These are phyloP conservation scores for Percopsis transmontana DNA, from an alignment of 2,113 vertebrate species.

Conservation along the genomic window DNA sequence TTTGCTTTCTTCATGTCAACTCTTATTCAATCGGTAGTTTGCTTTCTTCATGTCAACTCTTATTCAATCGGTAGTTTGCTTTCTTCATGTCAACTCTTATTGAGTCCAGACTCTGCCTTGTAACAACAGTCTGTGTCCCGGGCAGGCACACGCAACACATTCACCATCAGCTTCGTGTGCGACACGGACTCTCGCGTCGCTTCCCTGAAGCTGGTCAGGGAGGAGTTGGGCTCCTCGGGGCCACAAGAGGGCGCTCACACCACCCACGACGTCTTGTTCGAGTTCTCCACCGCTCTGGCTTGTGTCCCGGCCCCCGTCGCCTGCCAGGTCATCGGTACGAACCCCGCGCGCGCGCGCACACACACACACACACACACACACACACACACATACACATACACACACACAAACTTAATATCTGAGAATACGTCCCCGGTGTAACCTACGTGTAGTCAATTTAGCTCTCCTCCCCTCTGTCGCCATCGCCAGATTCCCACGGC, in stretches of 20 bases:
- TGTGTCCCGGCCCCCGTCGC: slow-evolving; percentile 88
- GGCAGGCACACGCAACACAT: slow-evolving; percentile 67
- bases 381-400: not conserved
- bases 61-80: no score
- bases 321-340: slow-evolving; percentile 81
- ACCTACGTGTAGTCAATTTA: no score
- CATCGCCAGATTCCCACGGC: slow-evolving; percentile 85
- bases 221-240: slow-evolving; percentile 76
- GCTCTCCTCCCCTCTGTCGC: not conserved
- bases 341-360: not conserved
- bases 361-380: not conserved
- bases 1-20: no score
- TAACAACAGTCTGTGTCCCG: no score
- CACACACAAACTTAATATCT: not conserved
- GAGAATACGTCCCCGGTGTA: no score
- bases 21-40: no score
- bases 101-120: not conserved
- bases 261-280: slow-evolving; percentile 82
- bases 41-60: no score
- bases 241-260: slow-evolving; percentile 36
- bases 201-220: slow-evolving; percentile 73
- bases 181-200: slow-evolving; percentile 78
- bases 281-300: slow-evolving; percentile 88
- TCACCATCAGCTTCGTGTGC: slow-evolving; percentile 88
- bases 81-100: no score